Evolutionary conservation across 2,888 invertebrate species (phyloP).

Genomic region (Geotrupes spiniger): DNA sequence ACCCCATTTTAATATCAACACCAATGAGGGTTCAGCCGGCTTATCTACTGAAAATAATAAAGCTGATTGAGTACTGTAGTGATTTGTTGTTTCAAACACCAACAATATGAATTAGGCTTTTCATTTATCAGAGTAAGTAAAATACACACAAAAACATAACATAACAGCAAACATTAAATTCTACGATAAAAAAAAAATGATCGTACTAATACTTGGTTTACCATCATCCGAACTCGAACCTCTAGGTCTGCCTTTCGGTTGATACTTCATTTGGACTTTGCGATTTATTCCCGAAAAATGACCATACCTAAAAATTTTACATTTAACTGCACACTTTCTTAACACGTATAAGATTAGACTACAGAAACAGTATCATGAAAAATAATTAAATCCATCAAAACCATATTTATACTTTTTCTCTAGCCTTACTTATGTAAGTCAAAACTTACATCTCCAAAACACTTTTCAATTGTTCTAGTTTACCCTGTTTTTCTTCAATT

Average conservation of each 20-base stretch:
- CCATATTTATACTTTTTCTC: too few species aligned
- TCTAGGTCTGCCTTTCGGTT: conserved; percentile 88
- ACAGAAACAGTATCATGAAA: not conserved
- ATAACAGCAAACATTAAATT: conserved; percentile 23
- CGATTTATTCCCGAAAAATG: conserved; percentile 99
- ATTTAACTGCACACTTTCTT: not conserved
- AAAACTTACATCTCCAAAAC: conserved; percentile 94
- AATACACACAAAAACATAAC: too few species aligned
- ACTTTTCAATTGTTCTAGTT: conserved; percentile 94
- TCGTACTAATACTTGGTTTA: conserved; percentile 54
- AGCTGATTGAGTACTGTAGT: not conserved
- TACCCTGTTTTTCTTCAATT: conserved; percentile 95
- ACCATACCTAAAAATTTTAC: conserved; percentile 74
- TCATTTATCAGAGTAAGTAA: too few species aligned
- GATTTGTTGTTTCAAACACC: too few species aligned
- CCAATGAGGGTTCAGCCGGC: conserved; percentile 88
- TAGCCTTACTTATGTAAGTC: conserved; percentile 4
- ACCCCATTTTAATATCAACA: conserved; percentile 98
- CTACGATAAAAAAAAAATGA: conserved; percentile 32
- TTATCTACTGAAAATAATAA: conserved; percentile 60
- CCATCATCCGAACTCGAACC: conserved; percentile 94
- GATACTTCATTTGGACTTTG: conserved; percentile 99
- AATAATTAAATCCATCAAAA: too few species aligned
- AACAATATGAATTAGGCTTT: too few species aligned
- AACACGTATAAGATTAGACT: not conserved